Conservation (phyloP, 2,113 vertebrate species). For the Cyprinodon variegatus region DNA sequence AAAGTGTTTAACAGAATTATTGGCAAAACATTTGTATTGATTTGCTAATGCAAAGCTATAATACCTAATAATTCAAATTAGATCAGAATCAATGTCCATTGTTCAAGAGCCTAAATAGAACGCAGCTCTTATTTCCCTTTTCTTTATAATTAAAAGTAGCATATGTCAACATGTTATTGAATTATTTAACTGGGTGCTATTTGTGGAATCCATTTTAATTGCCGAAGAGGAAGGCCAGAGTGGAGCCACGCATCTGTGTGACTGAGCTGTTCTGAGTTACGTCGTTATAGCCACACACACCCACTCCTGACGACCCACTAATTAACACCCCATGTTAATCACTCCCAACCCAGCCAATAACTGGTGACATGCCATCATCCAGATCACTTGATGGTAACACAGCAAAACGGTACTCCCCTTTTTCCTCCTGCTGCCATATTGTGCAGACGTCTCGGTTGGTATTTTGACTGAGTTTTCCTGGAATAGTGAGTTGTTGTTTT, state of each 20-base stretch:
- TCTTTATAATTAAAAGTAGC: slow-evolving; percentile 34
- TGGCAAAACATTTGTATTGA: background rate
- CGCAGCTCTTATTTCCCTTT: slow-evolving; percentile 1
- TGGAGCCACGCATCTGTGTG: slow-evolving; percentile 47
- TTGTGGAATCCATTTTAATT: slow-evolving; percentile 59
- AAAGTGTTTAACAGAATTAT: background rate
- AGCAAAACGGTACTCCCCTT: slow-evolving; percentile 46
- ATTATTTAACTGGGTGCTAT: slow-evolving; percentile 35
- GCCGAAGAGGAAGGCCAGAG: slow-evolving; percentile 41
- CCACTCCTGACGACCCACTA: slow-evolving; percentile 67
- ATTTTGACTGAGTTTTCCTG: slow-evolving; percentile 58
- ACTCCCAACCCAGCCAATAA: slow-evolving; percentile 74
- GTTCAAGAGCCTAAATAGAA: background rate
- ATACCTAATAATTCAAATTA: background rate
- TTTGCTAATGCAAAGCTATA: background rate
- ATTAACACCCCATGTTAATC: slow-evolving; percentile 81
- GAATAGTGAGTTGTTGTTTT: slow-evolving; percentile 31
- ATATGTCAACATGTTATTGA: slow-evolving; percentile 22
- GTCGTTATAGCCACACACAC: slow-evolving; percentile 58
- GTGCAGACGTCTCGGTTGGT: slow-evolving; percentile 33
- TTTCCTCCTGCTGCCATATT: slow-evolving; percentile 46
- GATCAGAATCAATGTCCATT: background rate
- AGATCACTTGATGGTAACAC: slow-evolving; percentile 67
- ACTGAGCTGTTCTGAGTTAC: slow-evolving; percentile 49
- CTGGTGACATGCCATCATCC: slow-evolving; percentile 69